A percentile compares a stretch with the other conserved stretches of the same genome.
These are phyloP conservation scores for Menidia beryllina DNA, from an alignment of 2,113 vertebrate genomes.

Conservation along the genomic window DNA sequence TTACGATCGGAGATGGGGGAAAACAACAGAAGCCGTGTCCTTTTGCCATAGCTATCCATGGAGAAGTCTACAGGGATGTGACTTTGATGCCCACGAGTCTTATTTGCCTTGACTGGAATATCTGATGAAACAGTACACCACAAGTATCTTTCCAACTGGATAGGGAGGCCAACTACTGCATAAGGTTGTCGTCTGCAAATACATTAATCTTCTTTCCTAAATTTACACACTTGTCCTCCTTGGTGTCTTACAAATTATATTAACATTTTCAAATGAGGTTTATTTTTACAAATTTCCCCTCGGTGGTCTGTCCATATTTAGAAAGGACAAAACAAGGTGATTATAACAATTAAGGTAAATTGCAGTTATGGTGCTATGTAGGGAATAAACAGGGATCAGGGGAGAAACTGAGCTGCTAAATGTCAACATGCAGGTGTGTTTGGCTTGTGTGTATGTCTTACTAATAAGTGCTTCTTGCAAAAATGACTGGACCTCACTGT, in stretches of 20 bases:
- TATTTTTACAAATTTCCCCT: not conserved
- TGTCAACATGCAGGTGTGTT: constrained; percentile 8
- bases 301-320: not conserved
- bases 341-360: too few relatives aligned
- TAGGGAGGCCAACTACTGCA: not conserved
- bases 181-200: not conserved
- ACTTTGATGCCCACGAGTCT: constrained; percentile 19
- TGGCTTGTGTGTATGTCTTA: not conserved
- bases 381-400: not conserved
- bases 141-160: not conserved
- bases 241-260: not conserved
- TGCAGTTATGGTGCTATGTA: not conserved
- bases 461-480: constrained; percentile 21
- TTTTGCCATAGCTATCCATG: constrained; percentile 62
- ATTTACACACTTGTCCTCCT: not conserved
- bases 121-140: not conserved
- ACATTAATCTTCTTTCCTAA: not conserved
- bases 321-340: not conserved
- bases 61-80: constrained; percentile 21
- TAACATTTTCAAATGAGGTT: not conserved
- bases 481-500: constrained; percentile 20
- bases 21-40: not conserved
- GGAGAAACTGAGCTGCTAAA: constrained; percentile 18
- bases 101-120: constrained; percentile 1
- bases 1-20: not conserved